These are phyloP conservation scores for Drosophila atroscutellata DNA, from an alignment of 2,888 invertebrate genomes.

Conservation along the genomic window DNA sequence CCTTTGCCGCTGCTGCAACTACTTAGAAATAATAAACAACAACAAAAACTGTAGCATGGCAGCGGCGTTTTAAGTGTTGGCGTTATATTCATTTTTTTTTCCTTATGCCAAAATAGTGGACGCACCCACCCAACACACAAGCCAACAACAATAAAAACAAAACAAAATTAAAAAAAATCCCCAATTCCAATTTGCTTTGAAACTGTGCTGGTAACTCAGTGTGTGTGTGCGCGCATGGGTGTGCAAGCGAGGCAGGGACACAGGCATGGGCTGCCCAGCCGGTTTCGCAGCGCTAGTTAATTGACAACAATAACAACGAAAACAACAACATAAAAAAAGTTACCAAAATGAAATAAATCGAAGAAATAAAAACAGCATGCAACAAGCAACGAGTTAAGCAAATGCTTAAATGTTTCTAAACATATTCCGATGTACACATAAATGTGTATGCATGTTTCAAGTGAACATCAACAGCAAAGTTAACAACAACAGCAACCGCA, in stretches of 20 bases:
- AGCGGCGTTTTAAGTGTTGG: slow-evolving; percentile 33
- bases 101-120: slow-evolving; percentile 60
- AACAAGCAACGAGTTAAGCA: slow-evolving; percentile 39
- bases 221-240: slow-evolving; percentile 5
- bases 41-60: slow-evolving; percentile 31
- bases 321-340: slow-evolving; percentile 27
- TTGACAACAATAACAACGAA: slow-evolving; percentile 60
- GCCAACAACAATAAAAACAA: slow-evolving; percentile 4
- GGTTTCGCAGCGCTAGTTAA: slow-evolving; percentile 71
- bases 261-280: slow-evolving; percentile 66
- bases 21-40: slow-evolving; percentile 24
- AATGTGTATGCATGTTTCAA: slow-evolving; percentile 33
- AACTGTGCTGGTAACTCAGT: slow-evolving; percentile 31
- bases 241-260: slow-evolving; percentile 42
- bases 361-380: slow-evolving; percentile 44
- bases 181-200: slow-evolving; percentile 52
- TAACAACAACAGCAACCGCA: slow-evolving; percentile 17
- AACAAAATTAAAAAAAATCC: slow-evolving; percentile 28
- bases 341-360: slow-evolving; percentile 16
- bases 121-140: slow-evolving; percentile 71
- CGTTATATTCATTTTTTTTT: neutral
- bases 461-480: slow-evolving; percentile 24
- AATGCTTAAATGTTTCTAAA: slow-evolving; percentile 40
- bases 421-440: slow-evolving; percentile 5
- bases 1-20: slow-evolving; percentile 34